phyloP scores from a whole-genome alignment of 1,140 invertebrate species.

The Tetramorium alpestre region DNA sequence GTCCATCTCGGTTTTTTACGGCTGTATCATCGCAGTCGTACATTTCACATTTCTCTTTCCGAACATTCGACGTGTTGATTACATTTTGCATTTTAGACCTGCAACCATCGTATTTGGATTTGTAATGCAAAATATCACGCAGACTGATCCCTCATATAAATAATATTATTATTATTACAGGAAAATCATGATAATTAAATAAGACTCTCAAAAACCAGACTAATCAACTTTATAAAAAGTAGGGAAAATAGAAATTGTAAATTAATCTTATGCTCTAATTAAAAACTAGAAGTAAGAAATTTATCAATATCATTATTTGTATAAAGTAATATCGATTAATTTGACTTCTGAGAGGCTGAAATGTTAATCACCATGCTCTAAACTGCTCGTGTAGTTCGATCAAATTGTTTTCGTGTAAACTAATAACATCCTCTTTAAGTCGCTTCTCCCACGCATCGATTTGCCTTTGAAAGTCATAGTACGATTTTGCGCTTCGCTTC shows the following conservation, averaged over 20 bases:
- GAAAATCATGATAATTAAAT: background rate
- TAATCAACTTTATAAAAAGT: background rate
- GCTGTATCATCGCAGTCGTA: background rate
- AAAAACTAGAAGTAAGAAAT: background rate
- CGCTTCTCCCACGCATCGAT: slow-evolving; percentile 70
- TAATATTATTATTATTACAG: background rate
- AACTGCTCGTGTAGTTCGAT: slow-evolving; percentile 56
- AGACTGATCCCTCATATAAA: background rate
- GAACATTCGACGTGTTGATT: background rate
- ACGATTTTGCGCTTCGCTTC: slow-evolving; percentile 67
- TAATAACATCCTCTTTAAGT: slow-evolving; percentile 62
- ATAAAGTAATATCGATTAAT: background rate
- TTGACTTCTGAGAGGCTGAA: background rate
- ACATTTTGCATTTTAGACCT: slow-evolving; percentile 30
- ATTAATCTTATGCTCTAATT: background rate
- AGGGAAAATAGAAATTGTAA: background rate
- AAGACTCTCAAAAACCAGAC: background rate
- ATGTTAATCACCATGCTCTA: slow-evolving; percentile 50
- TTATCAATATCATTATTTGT: background rate
- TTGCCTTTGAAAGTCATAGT: slow-evolving; percentile 69
- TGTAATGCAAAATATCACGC: background rate
- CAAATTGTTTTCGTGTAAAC: slow-evolving; percentile 62
- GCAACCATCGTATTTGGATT: background rate
- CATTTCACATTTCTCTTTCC: background rate
- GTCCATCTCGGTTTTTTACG: background rate